Evolutionary conservation across 23 tunicate genomes (phyloP).

Genomic region (Trididemnum nubilum): DNA sequence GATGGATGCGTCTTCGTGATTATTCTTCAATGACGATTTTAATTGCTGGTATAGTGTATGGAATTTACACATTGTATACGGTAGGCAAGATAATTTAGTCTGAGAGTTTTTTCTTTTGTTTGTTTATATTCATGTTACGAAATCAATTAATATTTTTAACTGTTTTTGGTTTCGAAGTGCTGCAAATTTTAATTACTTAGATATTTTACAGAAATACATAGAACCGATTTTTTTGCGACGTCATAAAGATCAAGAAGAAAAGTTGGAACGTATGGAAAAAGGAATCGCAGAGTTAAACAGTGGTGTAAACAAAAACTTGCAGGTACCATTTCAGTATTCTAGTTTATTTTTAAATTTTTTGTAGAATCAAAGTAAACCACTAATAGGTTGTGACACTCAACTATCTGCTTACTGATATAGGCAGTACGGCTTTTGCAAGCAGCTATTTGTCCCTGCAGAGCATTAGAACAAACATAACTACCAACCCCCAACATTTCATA

Average conservation of each 20-base stretch:
- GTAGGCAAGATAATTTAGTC: constrained; percentile 3
- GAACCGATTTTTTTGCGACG: constrained; percentile 43
- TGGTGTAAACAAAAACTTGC: constrained; percentile 19
- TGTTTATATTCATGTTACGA: background rate
- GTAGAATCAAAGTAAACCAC: background rate
- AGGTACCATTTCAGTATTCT: constrained; percentile 18
- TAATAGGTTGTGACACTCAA: too few relatives aligned
- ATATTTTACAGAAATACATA: constrained; percentile 35
- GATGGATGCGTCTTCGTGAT: constrained; percentile 50
- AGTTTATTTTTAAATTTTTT: background rate
- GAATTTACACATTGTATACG: constrained; percentile 44
- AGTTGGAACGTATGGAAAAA: constrained; percentile 31
- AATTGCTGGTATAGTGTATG: constrained; percentile 71
- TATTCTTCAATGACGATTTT: constrained; percentile 56
- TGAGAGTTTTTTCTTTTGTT: background rate
- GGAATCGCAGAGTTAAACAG: constrained; percentile 32
- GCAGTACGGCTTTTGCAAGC: too few relatives aligned
- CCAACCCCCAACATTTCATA: too few relatives aligned
- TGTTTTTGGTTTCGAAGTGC: background rate
- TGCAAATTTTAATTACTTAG: background rate
- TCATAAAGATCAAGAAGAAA: constrained; percentile 26
- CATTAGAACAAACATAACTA: too few relatives aligned
- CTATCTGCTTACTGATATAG: too few relatives aligned
- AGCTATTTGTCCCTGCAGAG: too few relatives aligned
- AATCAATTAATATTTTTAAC: too few relatives aligned